Evolutionary conservation across 2,797 vertebrate genomes (phyloP), one percentile per base, ranked within the genome.

Genomic region (Diplodus sargus): DNA sequence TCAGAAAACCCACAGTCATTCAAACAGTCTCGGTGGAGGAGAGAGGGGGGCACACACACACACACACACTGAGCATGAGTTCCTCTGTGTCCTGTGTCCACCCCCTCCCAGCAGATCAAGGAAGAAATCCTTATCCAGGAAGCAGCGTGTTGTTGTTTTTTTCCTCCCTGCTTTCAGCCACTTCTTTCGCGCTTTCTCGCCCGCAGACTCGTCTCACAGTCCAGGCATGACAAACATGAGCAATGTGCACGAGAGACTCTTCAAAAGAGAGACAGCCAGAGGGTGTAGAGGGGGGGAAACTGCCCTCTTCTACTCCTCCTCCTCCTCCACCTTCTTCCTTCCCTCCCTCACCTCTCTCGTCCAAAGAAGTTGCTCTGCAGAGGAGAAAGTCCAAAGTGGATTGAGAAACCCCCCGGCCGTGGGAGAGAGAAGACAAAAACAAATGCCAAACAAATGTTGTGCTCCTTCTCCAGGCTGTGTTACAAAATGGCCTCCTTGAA

Each of bases 401-500:
- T 60, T 82, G 75, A 79, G 84, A 93, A 91, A 87, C 83, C 84
- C 84, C 82, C 74, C 3, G 66, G 34, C 47, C 28, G 65, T 82
- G 69, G 80, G 57, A 65, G 70, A 56, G 59, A 59, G 70, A 68
- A 85, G 75, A 76, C 45, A 87, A 76, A 87, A 78, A 54, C 85
- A 85, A 90, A 85, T 77, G 59, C 13, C 86, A 90, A 93, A 89
- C 65, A 93, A 90, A 28, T 91, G 85, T 85, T 87, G 85, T 89
- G 88, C 86, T 90, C 82, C 70, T 34, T 78, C 80, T 86, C 82
- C 85, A 80, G 74, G 80, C 75, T 84, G 78, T 53, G 84, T 79
- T 78, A 94, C 94, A 96, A 96, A 95, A 96, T 96, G 95, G 94
- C 95, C 84, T 94, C 95, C 94, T 90, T 90, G 64, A 87, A 93